Evolutionary conservation across 2,888 invertebrate species (phyloP), one percentile per base, ranked within the genome.

Genomic region (Nomada fabriciana): DNA sequence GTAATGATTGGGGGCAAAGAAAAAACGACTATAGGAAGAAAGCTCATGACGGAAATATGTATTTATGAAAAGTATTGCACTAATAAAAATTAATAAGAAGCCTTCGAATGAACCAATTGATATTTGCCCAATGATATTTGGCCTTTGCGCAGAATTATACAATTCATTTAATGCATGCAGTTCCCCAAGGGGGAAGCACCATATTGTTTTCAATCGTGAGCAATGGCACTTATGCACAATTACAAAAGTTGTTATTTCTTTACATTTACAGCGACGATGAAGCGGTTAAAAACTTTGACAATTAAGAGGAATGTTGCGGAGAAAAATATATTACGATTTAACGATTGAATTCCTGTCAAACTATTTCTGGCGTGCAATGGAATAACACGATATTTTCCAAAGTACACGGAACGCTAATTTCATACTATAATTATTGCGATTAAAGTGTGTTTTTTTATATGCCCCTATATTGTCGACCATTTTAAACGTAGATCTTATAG

Each of bases 1-100:
- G 18, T 75, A 81, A 76, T 59, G 47, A 79, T 82, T 85, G 59
- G 47, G 69, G 73, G 52, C 36, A 18, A 18, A 47, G 13, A 52
- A 53, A 86, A 84, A 63, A 68, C 42, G 50, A 29, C 23, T 11
- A 18, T n/a, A 52, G 10, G 29, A 42, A 73, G 47, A 47, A 50
- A 64, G 53, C 50, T 29, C 9, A 10, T 25, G 25, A 59, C 36
- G 18, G 76, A 79, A 23, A 63, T 50, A n/a, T n/a, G n/a, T n/a
- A 65, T 71, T 57, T 60, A 15, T 29, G n/a, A 36, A 78, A 15
- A 59, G 57, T 65, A 69, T 81, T 76, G 55, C 7, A 57, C 76
- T n/a, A 23, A 11, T 25, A 13, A 55, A 65, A 67, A 73, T 53
- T n/a, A 42, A 9, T 23, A 42, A 18, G 5, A 57, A 23, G 50